phyloP scores from a whole-genome alignment of 2,113 vertebrate genomes.

The Oplegnathus fasciatus region DNA sequence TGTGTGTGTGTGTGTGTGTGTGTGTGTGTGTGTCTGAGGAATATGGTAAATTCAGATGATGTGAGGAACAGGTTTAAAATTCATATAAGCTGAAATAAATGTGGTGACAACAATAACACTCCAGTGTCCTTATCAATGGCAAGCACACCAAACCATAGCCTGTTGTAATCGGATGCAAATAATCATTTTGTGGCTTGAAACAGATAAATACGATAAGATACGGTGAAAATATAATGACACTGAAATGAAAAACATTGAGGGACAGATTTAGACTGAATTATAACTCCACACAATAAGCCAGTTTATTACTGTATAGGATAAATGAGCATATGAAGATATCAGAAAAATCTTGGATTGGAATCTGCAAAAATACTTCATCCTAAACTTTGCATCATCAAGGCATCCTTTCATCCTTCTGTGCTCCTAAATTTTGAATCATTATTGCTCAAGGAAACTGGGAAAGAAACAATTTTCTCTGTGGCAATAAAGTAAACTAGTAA shows the following conservation, averaged over 20 bases:
- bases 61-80: constrained; percentile 37
- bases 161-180: constrained; percentile 32
- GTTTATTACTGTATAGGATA: not conserved
- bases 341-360: not conserved
- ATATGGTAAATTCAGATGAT: constrained; percentile 47
- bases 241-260: not conserved
- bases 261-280: not conserved
- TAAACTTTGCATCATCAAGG: not conserved
- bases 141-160: constrained; percentile 14
- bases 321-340: not conserved
- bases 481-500: constrained; percentile 54
- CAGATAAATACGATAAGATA: constrained; percentile 1
- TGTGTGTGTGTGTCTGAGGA: constrained; percentile 21
- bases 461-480: constrained; percentile 21
- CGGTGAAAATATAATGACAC: constrained; percentile 27
- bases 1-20: constrained; percentile 13
- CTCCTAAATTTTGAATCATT: constrained; percentile 21
- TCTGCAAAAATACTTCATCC: constrained; percentile 16
- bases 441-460: constrained; percentile 28
- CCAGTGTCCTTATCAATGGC: constrained; percentile 27
- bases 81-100: constrained; percentile 29
- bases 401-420: constrained; percentile 1
- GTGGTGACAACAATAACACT: constrained; percentile 20
- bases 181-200: constrained; percentile 6
- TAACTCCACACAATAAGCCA: not conserved